Conservation (phyloP, 2,888 invertebrate species). For the Ferrisia virgata region DNA sequence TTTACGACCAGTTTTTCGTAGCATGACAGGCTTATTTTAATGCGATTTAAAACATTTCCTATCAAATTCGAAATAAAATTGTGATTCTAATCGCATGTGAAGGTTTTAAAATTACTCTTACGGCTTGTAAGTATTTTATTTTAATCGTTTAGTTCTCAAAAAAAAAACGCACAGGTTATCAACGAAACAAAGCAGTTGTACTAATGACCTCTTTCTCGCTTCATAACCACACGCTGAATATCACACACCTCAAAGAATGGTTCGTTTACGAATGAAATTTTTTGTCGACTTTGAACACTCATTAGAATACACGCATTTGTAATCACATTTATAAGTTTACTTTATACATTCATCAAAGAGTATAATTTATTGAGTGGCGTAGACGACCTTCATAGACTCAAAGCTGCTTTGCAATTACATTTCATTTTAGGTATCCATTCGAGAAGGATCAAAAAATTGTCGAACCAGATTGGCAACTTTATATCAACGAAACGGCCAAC, state of each 20-base stretch:
- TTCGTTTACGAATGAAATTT: background rate
- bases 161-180: background rate
- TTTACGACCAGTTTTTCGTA: background rate
- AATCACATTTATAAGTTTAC: background rate
- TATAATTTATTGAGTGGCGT: constrained; percentile 11
- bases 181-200: background rate
- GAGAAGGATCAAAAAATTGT: constrained; percentile 73
- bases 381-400: constrained; percentile 12
- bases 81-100: background rate
- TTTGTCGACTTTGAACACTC: background rate
- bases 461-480: constrained; percentile 91
- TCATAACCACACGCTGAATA: background rate
- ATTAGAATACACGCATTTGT: background rate
- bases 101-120: background rate
- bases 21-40: too few relatives aligned
- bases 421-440: constrained; percentile 73
- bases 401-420: constrained; percentile 55
- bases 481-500: constrained; percentile 79
- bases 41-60: background rate
- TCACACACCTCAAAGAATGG: background rate
- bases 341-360: background rate
- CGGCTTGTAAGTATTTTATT: background rate
- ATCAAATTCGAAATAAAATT: background rate
- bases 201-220: background rate
- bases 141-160: background rate